Evolutionary conservation across 1,140 invertebrate species (phyloP), one percentile per base, ranked within the genome.

Genomic region (Lordiphosa mommai): DNA sequence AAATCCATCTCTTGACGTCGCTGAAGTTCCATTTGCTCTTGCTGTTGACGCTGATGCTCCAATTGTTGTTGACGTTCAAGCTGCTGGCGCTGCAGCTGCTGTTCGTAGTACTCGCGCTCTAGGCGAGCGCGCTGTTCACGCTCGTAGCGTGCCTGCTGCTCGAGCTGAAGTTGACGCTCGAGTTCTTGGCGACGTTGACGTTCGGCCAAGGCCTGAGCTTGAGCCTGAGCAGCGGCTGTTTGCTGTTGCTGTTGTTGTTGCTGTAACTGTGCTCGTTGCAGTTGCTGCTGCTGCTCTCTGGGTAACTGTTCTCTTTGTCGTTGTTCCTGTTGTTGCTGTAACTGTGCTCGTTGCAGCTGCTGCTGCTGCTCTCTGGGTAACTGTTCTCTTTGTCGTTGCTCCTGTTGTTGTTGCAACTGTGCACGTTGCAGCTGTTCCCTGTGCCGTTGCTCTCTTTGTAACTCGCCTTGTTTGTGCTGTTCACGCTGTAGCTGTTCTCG

Each of bases 181-280:
- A 87, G 53, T n/a, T 82, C 77, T 44, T 72, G 76, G 1, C 77
- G 70, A 1, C 70, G 67, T 30, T 86, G 73, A 0, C 87, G 74
- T 23, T 86, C 84, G 8, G 71, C 40, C 10, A 49, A 46, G 17
- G 63, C 63, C 14, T 61, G 48, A 5, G 56, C 57, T n/a, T 70
- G 66, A 9, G 34, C 47, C 72, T 67, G 63, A 60, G 65, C 61
- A 55, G 84, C 60, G 61, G 88, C 49, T 68, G 87, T 63, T 68
- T 88, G 30, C 32, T 63, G 27, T 46, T 70, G 61, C 34, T 84
- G 87, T 37, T 73, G 88, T 38, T 87, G 86, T 64, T 77, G 56
- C 12, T 53, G n/a, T n/a, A n/a, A n/a, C n/a, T n/a, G n/a, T n/a
- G n/a, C 50, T 7, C 34, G 46, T 7, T 60, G 68, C 16, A 73